phyloP scores from a whole-genome alignment of 1,140 invertebrate species.

The Hylaeus volcanicus region DNA sequence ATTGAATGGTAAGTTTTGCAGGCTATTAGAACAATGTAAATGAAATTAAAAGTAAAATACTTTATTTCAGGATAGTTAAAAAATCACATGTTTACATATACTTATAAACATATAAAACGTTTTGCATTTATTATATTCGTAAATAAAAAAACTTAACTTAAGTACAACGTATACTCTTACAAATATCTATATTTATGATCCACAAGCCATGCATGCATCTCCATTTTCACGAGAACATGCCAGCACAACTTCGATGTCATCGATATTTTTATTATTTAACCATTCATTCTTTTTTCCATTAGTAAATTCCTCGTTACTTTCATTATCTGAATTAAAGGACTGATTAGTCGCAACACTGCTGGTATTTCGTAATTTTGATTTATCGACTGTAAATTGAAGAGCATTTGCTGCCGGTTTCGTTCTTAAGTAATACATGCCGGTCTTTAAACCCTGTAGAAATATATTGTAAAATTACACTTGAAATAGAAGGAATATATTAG shows the following conservation, averaged over 20 bases:
- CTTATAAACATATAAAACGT: conserved; percentile 18
- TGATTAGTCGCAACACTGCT: conserved; percentile 42
- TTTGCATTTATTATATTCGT: conserved; percentile 11
- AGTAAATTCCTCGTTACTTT: conserved; percentile 2
- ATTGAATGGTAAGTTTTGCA: background rate
- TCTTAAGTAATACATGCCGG: conserved; percentile 99
- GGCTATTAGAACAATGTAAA: background rate
- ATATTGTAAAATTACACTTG: background rate
- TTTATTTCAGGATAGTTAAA: conserved; percentile 6
- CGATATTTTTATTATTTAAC: conserved; percentile 62
- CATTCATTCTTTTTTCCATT: conserved; percentile 28
- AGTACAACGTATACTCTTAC: background rate
- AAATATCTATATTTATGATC: conserved; percentile 80
- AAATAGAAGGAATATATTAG: background rate
- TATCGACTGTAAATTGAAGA: conserved; percentile 99
- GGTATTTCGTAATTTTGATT: conserved; percentile 84
- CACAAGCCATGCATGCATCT: conserved; percentile 93
- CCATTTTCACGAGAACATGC: conserved; percentile 94
- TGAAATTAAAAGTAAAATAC: background rate
- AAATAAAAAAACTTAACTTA: conserved; percentile 5
- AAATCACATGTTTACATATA: background rate
- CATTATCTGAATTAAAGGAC: conserved; percentile 47
- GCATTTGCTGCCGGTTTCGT: conserved; percentile 98
- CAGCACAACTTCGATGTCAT: conserved; percentile 84
- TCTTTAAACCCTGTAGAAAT: conserved; percentile 93